Evolutionary conservation across 2,797 vertebrate species (phyloP).

Genomic region (Psittacula echo): DNA sequence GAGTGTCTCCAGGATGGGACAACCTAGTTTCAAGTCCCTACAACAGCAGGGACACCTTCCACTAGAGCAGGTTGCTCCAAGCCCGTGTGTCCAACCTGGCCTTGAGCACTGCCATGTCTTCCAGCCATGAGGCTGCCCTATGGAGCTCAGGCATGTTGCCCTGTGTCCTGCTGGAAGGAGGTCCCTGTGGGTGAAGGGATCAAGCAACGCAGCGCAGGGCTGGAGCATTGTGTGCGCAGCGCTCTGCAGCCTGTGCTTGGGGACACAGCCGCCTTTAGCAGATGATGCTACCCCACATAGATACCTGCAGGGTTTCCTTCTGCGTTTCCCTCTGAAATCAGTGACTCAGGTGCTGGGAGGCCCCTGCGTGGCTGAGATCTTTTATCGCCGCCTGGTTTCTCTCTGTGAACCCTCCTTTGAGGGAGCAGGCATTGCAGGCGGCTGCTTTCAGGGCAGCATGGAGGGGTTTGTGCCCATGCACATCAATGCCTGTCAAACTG

Average conservation of each 20-base stretch:
- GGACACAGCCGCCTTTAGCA: neutral
- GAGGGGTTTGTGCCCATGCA: neutral
- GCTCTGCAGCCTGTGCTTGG: rapidly evolving
- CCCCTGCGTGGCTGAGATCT: neutral
- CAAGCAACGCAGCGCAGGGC: rapidly evolving
- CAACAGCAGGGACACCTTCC: neutral
- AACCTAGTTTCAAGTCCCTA: neutral
- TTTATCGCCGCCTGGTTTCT: neutral
- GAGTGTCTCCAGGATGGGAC: neutral
- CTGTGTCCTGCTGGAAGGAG: rapidly evolving
- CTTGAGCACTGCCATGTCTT: neutral
- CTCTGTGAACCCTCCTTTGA: neutral
- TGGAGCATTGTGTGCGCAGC: rapidly evolving
- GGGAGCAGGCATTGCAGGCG: neutral
- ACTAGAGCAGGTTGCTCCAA: neutral
- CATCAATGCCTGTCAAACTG: no score
- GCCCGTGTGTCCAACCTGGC: neutral
- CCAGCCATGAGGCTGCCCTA: neutral
- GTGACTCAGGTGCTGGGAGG: rapidly evolving
- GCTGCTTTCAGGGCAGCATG: neutral
- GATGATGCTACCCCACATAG: rapidly evolving
- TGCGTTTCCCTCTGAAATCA: neutral
- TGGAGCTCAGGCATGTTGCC: rapidly evolving
- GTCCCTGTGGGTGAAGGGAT: rapidly evolving
- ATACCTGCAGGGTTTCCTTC: rapidly evolving